phyloP scores from a whole-genome alignment of 2,888 invertebrate species.

The Scaptomyza reducta region DNA sequence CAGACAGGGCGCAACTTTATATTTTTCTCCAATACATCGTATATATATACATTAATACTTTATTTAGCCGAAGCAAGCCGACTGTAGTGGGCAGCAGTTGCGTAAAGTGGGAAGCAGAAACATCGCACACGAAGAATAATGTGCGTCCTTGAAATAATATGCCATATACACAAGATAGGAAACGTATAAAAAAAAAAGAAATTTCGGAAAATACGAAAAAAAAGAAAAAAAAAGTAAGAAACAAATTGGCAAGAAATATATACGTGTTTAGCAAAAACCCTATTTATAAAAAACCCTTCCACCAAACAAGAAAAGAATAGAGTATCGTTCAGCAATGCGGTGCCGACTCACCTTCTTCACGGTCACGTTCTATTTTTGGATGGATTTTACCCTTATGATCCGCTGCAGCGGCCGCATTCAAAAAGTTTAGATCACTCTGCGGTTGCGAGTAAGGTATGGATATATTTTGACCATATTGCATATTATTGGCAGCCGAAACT shows the following conservation, averaged over 20 bases:
- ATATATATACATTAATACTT: slow-evolving; percentile 53
- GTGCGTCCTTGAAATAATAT: slow-evolving; percentile 72
- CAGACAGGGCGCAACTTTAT: slow-evolving; percentile 46
- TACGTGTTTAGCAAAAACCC: slow-evolving; percentile 15
- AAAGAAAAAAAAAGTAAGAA: slow-evolving; percentile 1
- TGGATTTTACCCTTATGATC: slow-evolving; percentile 85
- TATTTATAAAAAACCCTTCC: background rate
- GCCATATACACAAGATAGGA: slow-evolving; percentile 57
- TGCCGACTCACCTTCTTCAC: slow-evolving; percentile 84
- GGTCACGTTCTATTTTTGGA: slow-evolving; percentile 84
- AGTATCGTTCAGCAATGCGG: slow-evolving; percentile 26
- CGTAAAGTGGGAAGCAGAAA: slow-evolving; percentile 2
- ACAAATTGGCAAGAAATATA: slow-evolving; percentile 14
- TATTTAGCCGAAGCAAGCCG: slow-evolving; percentile 32
- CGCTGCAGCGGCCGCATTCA: slow-evolving; percentile 83
- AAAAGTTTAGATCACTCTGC: slow-evolving; percentile 84
- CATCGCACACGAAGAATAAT: slow-evolving; percentile 68
- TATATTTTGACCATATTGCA: slow-evolving; percentile 85
- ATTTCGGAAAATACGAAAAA: background rate
- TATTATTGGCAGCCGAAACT: slow-evolving; percentile 84
- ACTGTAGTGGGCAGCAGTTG: background rate
- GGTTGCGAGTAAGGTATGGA: slow-evolving; percentile 84
- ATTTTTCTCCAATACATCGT: background rate
- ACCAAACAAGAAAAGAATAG: background rate
- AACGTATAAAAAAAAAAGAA: slow-evolving; percentile 16